phyloP scores from a whole-genome alignment of 2,888 invertebrate species.

The Diplazon laetatorius region DNA sequence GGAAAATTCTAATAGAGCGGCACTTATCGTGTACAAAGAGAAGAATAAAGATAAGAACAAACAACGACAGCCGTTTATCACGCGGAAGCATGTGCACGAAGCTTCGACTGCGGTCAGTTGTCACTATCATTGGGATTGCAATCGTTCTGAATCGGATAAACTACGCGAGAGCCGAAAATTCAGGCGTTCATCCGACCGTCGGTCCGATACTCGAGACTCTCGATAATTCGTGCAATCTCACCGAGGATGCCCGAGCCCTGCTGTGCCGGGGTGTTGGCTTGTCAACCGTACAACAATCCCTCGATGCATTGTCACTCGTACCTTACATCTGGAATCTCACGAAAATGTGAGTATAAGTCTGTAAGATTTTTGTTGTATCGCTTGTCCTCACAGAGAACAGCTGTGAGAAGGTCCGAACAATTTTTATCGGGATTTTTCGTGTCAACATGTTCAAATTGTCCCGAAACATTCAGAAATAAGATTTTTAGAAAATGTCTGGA shows the following conservation, averaged over 20 bases:
- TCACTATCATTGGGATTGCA: constrained; percentile 52
- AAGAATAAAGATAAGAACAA: background rate
- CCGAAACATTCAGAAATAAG: too few relatives aligned
- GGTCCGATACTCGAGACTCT: constrained; percentile 31
- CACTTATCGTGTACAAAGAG: background rate
- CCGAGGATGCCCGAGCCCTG: constrained; percentile 74
- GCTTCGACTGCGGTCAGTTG: constrained; percentile 58
- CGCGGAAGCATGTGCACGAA: constrained; percentile 71
- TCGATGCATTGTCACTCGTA: constrained; percentile 61
- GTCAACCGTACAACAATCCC: constrained; percentile 69
- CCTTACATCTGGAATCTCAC: constrained; percentile 73
- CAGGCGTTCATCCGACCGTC: constrained; percentile 1
- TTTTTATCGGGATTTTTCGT: too few relatives aligned
- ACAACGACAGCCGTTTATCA: constrained; percentile 46
- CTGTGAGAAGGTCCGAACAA: too few relatives aligned
- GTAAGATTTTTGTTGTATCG: too few relatives aligned
- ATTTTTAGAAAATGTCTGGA: too few relatives aligned
- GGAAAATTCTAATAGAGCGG: background rate
- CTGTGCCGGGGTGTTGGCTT: constrained; percentile 75
- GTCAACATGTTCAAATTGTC: too few relatives aligned
- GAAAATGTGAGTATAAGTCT: constrained; percentile 75
- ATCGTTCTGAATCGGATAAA: constrained; percentile 34
- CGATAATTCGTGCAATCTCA: constrained; percentile 72
- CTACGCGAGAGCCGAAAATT: constrained; percentile 17
- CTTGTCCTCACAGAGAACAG: too few relatives aligned